These are phyloP conservation scores for Drosophila biarmipes DNA, from an alignment of 1,140 invertebrate species.

Conservation along the genomic window DNA sequence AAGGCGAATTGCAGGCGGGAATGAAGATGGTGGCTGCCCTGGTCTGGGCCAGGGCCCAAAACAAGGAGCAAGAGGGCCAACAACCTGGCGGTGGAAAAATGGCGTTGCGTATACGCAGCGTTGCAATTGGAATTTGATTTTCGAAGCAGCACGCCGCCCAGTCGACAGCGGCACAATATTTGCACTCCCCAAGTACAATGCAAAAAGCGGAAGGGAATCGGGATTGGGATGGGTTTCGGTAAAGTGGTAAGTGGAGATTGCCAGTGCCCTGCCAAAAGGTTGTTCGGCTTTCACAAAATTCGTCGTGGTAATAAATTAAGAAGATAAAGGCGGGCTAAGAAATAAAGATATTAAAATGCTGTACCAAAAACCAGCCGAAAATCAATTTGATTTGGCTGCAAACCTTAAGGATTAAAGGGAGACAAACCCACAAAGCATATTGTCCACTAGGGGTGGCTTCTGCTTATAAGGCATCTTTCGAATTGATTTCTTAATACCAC, in stretches of 20 bases:
- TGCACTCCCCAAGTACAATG: constrained; percentile 68
- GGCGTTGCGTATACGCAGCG: constrained; percentile 76
- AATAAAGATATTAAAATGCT: constrained; percentile 24
- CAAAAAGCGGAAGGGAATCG: constrained; percentile 36
- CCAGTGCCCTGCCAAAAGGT: constrained; percentile 35
- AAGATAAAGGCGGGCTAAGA: background rate
- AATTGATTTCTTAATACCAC: background rate
- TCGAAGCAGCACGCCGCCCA: constrained; percentile 48
- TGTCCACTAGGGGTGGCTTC: constrained; percentile 12
- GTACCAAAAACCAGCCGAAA: constrained; percentile 15
- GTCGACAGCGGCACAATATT: constrained; percentile 71
- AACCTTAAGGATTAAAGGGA: background rate
- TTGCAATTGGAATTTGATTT: constrained; percentile 79
- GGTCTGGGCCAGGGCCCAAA: background rate
- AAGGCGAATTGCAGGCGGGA: constrained; percentile 57
- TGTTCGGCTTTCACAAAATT: constrained; percentile 1
- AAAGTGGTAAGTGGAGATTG: background rate
- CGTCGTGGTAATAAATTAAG: constrained; percentile 6
- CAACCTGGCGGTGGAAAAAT: constrained; percentile 34
- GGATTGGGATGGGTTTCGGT: background rate
- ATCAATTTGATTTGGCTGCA: constrained; percentile 19
- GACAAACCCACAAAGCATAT: background rate
- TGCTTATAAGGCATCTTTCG: background rate
- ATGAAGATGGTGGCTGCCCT: constrained; percentile 8
- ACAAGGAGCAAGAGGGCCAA: constrained; percentile 24